Conservation (phyloP, 2,888 invertebrate species). For the Eristalis intricaria region DNA sequence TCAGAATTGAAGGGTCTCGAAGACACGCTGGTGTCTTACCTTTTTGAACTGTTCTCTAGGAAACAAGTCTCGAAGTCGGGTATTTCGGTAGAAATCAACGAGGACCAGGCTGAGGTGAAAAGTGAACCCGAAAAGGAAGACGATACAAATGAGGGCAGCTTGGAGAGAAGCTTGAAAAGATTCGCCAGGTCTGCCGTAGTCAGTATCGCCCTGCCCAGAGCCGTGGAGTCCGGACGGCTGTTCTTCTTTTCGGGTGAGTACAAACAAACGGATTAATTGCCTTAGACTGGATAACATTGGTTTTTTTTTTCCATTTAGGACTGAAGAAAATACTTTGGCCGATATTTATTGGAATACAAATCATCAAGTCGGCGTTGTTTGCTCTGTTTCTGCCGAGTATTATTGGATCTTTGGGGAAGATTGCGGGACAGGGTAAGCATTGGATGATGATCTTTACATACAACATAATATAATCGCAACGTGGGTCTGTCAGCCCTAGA, state of each 20-base stretch:
- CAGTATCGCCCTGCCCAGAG: conserved; percentile 85
- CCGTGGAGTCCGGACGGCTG: conserved; percentile 84
- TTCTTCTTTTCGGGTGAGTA: conserved; percentile 85
- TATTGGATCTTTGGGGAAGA: conserved; percentile 90
- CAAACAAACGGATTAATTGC: no score
- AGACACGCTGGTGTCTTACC: conserved; percentile 76
- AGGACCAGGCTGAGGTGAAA: conserved; percentile 56
- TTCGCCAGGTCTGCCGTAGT: conserved; percentile 82
- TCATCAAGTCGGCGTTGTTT: conserved; percentile 90
- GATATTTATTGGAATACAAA: conserved; percentile 90
- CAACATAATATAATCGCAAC: background rate
- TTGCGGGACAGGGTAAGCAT: conserved; percentile 89
- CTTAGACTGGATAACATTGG: background rate
- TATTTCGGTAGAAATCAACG: conserved; percentile 75
- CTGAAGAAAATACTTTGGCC: conserved; percentile 92
- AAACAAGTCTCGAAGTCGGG: conserved; percentile 72
- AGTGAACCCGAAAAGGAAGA: conserved; percentile 82
- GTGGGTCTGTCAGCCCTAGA: no score
- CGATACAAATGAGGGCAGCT: conserved; percentile 82
- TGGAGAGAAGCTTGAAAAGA: conserved; percentile 79
- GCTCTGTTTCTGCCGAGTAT: conserved; percentile 93
- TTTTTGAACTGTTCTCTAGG: conserved; percentile 70
- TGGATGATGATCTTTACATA: background rate
- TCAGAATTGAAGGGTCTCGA: conserved; percentile 76
- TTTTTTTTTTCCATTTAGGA: conserved; percentile 83